Evolutionary conservation across 2,113 vertebrate genomes (phyloP).

Genomic region (Otocyon megalotis): DNA sequence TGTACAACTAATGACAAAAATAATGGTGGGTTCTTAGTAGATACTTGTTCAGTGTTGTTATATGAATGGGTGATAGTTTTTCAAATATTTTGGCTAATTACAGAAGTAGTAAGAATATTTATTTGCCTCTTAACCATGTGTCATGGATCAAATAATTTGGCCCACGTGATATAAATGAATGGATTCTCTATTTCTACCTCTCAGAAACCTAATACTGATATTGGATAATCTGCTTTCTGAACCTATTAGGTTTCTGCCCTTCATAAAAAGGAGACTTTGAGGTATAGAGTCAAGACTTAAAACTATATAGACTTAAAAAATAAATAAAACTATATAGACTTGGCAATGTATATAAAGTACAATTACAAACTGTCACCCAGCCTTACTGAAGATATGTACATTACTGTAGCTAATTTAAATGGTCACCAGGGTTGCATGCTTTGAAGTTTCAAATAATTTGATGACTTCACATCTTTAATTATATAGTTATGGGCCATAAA

Average conservation of each 20-base stretch:
- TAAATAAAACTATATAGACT: not conserved
- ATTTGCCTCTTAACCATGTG: not conserved
- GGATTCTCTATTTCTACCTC: not conserved
- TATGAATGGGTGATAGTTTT: not conserved
- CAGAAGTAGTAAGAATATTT: not conserved
- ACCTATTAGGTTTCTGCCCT: not conserved
- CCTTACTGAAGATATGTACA: not conserved
- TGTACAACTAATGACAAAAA: not conserved
- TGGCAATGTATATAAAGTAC: not conserved
- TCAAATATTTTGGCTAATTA: not conserved
- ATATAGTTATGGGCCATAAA: slow-evolving; percentile 45
- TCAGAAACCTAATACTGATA: not conserved
- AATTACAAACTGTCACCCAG: not conserved
- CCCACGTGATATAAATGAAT: not conserved
- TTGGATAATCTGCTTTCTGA: not conserved
- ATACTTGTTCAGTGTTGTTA: not conserved
- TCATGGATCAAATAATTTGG: not conserved
- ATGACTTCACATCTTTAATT: slow-evolving; percentile 55
- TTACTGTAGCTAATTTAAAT: not conserved
- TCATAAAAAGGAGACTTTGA: not conserved
- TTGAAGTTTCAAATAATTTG: not conserved
- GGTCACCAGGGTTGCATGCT: not conserved
- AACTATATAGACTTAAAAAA: not conserved
- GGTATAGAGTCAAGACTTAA: not conserved
- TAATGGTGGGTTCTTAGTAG: not conserved